Evolutionary conservation across 2,797 vertebrate species (phyloP).

Genomic region (Euthynnus affinis): DNA sequence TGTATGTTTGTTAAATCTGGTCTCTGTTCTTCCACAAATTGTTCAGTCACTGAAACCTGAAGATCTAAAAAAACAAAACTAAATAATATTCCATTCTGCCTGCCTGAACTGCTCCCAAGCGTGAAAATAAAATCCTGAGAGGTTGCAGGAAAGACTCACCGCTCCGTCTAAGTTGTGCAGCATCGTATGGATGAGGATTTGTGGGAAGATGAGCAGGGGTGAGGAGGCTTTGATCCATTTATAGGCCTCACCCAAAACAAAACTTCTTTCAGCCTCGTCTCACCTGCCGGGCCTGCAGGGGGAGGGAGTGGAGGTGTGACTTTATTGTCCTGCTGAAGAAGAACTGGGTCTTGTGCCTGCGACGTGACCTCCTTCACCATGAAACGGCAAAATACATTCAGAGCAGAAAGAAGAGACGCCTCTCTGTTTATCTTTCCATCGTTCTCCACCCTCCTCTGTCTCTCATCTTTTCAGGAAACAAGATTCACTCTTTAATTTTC

Average conservation of each 20-base stretch:
- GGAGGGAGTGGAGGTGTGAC: slow-evolving; percentile 26
- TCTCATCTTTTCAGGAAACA: neutral
- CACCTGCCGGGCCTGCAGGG: slow-evolving; percentile 43
- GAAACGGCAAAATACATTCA: slow-evolving; percentile 44
- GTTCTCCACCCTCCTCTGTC: slow-evolving; percentile 35
- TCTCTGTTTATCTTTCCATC: slow-evolving; percentile 55
- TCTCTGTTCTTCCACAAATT: no score
- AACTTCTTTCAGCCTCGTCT: slow-evolving; percentile 52
- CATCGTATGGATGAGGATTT: slow-evolving; percentile 46
- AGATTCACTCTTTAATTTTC: neutral
- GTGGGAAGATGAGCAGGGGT: slow-evolving; percentile 43
- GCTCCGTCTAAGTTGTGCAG: slow-evolving; percentile 20
- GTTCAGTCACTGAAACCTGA: neutral
- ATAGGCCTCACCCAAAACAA: slow-evolving; percentile 74
- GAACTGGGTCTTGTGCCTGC: slow-evolving; percentile 57
- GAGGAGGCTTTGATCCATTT: slow-evolving; percentile 71
- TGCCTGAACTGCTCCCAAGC: no score
- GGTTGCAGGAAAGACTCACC: slow-evolving; percentile 32
- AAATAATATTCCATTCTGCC: no score
- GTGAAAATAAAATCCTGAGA: no score
- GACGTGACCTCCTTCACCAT: slow-evolving; percentile 64
- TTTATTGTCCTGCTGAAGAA: slow-evolving; percentile 60
- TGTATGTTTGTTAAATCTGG: no score
- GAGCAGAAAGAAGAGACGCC: slow-evolving; percentile 59
- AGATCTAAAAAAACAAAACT: no score